Percentiles rank a stretch among this genome's conserved stretches.
Conservation (phyloP, 35 echinoderm and acorn worm species). For the Ophioderma brevispina region DNA sequence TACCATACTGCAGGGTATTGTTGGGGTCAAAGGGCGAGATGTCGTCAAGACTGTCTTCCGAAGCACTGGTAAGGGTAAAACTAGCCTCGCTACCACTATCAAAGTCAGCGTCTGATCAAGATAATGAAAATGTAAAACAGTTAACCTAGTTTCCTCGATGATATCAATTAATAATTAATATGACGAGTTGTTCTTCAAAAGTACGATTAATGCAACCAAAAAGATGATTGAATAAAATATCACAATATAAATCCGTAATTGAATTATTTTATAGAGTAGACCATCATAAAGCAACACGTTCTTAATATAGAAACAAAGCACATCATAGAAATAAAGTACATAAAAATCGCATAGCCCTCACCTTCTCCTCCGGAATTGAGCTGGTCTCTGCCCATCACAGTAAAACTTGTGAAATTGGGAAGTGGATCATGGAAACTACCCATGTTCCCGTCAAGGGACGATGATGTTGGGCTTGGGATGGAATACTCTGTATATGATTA, state of each 20-base stretch:
- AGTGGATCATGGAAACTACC: neutral
- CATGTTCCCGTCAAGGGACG: neutral
- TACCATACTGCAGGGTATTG: neutral
- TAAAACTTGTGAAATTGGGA: neutral
- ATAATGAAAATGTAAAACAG: neutral
- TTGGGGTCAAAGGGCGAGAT: neutral
- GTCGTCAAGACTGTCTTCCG: neutral
- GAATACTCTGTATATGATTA: neutral
- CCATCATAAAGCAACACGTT: too few species aligned
- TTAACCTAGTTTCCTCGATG: too few species aligned
- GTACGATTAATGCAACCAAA: too few species aligned
- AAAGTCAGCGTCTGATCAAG: constrained; percentile 15
- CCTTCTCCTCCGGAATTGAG: neutral
- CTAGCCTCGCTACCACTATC: constrained; percentile 52
- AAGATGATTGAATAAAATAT: too few species aligned
- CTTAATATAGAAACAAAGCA: too few species aligned
- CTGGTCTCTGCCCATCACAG: neutral
- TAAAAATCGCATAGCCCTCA: neutral
- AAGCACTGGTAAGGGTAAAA: constrained; percentile 8
- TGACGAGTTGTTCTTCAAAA: too few species aligned
- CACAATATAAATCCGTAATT: too few species aligned
- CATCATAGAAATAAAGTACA: too few species aligned
- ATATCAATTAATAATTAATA: too few species aligned
- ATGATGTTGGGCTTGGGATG: neutral
- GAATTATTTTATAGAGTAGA: too few species aligned